Base-by-base conservation (phyloP, 2,888 invertebrate genomes). In the Euzetes globulus region DNA sequence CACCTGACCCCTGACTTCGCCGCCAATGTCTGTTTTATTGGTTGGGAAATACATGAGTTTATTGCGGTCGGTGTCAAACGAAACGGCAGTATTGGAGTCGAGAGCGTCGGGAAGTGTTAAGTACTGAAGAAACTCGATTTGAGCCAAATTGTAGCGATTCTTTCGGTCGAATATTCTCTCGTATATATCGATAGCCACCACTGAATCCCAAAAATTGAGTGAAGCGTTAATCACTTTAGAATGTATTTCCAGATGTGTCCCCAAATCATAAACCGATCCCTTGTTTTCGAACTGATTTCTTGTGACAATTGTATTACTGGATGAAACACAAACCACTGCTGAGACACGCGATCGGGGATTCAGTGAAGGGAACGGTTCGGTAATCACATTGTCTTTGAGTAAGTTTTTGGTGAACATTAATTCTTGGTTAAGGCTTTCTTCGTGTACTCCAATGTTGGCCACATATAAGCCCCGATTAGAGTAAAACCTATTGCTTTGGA, bases 101-200 rank as follows among this genome's bases (percentile, higher is more conserved):
- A 95, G 91, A 83, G 95, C 93, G 76, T 92, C 91, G 81, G 90
- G 91, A 80, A 94, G 92, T 75, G 93, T 84, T 77, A 98, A 85
- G 81, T 91, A 97, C 0, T 98, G 99, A 80, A 94, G 88, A 81
- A 93, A 96, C 77, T 88, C 85, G 76, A 99, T 91, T 83, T 90
- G 90, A 0, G 98, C 98, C 77, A 99, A 85, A 83, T 97, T 97
- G 82, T 94, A 99, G 74, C 96, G 87, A 83, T 95, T 92, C 81
- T 92, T 92, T 78, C 94, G 79, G 78, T 85, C 85, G 78, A 86
- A 85, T 45, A 86, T 82, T 58, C 83, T 80, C 70, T 82, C 80
- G 79, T 84, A 83, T 63, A 82, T 78, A 55, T 77, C 76, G 11
- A 73, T 71, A n/a, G 78, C 83, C 75, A 27, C 13, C 25, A 52